phyloP scores from a whole-genome alignment of 2,113 vertebrate genomes.

The Zosterops pallidus region DNA sequence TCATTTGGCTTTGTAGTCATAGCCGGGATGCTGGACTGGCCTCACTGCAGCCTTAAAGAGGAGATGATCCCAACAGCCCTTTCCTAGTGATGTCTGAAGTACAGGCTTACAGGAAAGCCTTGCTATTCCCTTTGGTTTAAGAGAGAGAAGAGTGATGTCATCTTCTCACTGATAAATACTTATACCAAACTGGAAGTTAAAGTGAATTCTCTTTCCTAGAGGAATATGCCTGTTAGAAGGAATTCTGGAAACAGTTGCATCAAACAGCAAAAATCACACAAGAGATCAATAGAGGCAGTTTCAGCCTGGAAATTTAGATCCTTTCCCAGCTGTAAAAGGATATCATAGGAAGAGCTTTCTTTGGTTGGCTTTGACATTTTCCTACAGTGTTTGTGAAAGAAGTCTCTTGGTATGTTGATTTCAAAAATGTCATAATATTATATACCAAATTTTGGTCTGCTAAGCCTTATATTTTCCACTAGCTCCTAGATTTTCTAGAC shows the following conservation, averaged over 20 bases:
- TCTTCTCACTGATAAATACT: not conserved
- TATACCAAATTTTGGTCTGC: not conserved
- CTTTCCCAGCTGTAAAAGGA: not conserved
- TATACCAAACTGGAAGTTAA: not conserved
- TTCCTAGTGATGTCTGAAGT: not conserved
- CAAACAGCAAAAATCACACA: not conserved
- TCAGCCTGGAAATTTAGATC: not conserved
- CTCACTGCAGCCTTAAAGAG: not conserved
- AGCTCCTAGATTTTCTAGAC: not conserved
- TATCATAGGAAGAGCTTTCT: not conserved
- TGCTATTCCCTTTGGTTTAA: not conserved
- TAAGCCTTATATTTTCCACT: not conserved
- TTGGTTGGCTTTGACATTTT: not conserved
- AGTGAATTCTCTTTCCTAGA: not conserved
- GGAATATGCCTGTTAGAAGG: not conserved
- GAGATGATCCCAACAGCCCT: not conserved
- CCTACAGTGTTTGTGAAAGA: not conserved
- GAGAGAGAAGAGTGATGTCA: not conserved
- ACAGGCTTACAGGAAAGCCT: not conserved
- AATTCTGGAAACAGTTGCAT: not conserved
- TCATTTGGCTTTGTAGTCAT: not conserved
- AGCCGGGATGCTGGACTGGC: not conserved
- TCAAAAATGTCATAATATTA: not conserved
- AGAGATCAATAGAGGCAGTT: not conserved
- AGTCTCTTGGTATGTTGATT: not conserved